phyloP scores from a whole-genome alignment of 2,113 vertebrate species.

The Nettapus auritus region DNA sequence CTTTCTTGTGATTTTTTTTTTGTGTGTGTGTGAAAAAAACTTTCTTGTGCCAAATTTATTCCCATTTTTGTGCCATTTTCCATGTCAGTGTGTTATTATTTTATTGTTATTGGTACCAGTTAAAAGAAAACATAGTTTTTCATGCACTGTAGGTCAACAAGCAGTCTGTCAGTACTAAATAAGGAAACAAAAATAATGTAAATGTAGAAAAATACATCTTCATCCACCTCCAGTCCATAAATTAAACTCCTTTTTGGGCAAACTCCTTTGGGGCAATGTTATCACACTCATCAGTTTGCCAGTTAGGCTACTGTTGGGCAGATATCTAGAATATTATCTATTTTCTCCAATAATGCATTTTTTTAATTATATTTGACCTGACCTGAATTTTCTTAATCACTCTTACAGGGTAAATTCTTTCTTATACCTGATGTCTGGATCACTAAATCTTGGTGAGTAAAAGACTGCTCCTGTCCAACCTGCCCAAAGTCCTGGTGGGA shows the following conservation, averaged over 20 bases:
- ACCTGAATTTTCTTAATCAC: neutral
- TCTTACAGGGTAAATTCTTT: neutral
- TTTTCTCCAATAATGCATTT: neutral
- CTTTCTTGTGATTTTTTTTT: too few relatives aligned
- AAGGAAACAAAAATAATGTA: neutral
- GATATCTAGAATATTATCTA: neutral
- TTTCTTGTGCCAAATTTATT: neutral
- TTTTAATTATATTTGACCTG: neutral
- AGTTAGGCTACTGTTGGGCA: neutral
- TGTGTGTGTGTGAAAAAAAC: too few relatives aligned
- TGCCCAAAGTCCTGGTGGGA: neutral
- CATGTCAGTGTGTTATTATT: neutral
- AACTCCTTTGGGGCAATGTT: neutral
- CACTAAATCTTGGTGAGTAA: neutral
- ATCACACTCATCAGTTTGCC: neutral
- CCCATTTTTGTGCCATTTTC: neutral
- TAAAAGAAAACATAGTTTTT: neutral
- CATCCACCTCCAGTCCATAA: neutral
- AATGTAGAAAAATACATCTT: neutral
- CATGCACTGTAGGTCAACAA: neutral
- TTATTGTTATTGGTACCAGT: neutral
- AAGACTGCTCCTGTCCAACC: neutral
- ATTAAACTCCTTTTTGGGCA: neutral
- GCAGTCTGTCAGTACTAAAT: neutral
- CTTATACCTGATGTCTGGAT: neutral